Evolutionary conservation across 2,888 invertebrate genomes (phyloP), one percentile per base, ranked within the genome.

Genomic region (Apamea sordens): DNA sequence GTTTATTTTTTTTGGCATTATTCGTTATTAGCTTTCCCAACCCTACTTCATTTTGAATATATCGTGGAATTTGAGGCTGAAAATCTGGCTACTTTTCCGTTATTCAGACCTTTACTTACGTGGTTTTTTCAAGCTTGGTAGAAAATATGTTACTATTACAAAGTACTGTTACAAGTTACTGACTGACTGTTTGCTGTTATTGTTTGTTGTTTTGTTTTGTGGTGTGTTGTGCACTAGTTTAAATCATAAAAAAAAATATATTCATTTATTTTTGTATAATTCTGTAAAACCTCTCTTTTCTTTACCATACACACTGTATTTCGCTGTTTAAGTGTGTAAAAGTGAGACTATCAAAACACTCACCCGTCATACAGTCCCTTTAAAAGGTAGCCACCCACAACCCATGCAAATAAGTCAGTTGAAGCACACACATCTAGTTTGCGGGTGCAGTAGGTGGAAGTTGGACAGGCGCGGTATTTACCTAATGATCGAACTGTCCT

Each of bases 1-100:
- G 70, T 76, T 80, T 61, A 61, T 65, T 70, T 83, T 83, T 69
- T 76, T 76, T n/a, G n/a, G 64, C 24, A 47, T 21, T 47, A 24
- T 68, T 68, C 36, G 59, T 41, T 63, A 71, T 50, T 21, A 64
- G 68, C 21, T 71, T 61, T 72, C 41, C 32, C 56, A 50, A 36
- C 68, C 72, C 72, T 73, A 73, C 61, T 70, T 73, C 44, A 44
- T 28, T 79, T 72, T 84, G 79, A 74, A 76, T 82, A 71, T 75
- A 53, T 59, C 50, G 63, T 32, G 8, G 36, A 78, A 41, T 70
- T 80, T 59, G 47, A 21, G 47, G 18, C 41, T 63, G 21, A 56
- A 64, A 79, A 82, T 21, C 61, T 47, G 61, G 64, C 36, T 56
- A 41, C 21, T 56, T 63, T 53, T 64, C 69, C n/a, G 15, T 41